phyloP scores from a whole-genome alignment of 1,140 invertebrate species.

The Contarinia nasturtii region DNA sequence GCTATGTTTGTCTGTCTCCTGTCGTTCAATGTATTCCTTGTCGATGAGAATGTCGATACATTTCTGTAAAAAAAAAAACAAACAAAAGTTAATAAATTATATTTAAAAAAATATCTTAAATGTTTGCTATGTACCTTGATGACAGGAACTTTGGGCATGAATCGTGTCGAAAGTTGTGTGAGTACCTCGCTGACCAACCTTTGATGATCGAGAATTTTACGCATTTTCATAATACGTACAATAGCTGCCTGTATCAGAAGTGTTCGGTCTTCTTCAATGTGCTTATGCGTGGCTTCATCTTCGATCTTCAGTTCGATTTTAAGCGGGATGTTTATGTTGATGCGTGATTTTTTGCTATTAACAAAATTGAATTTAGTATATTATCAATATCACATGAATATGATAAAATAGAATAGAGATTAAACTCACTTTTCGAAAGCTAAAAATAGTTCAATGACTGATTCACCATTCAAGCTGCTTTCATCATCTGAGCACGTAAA shows the following conservation, averaged over 20 bases:
- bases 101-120: too few relatives aligned
- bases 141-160: constrained; percentile 93
- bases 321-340: constrained; percentile 96
- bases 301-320: constrained; percentile 62
- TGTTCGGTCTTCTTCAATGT: constrained; percentile 97
- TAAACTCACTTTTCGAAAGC: constrained; percentile 73
- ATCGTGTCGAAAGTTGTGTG: constrained; percentile 82
- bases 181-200: constrained; percentile 91
- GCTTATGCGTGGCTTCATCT: constrained; percentile 88
- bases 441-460: constrained; percentile 58
- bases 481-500: constrained; percentile 58
- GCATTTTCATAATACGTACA: constrained; percentile 98
- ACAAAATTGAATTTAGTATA: too few relatives aligned
- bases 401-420: not conserved
- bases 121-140: constrained; percentile 89
- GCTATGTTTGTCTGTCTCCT: constrained; percentile 91
- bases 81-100: constrained; percentile 4
- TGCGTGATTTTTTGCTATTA: constrained; percentile 91
- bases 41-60: constrained; percentile 99
- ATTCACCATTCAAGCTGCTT: constrained; percentile 46
- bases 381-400: not conserved
- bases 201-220: constrained; percentile 89
- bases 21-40: constrained; percentile 95
- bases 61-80: constrained; percentile 45
- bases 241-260: constrained; percentile 94